phyloP scores from a whole-genome alignment of 2,888 invertebrate species.

The Napeogenes sylphis region DNA sequence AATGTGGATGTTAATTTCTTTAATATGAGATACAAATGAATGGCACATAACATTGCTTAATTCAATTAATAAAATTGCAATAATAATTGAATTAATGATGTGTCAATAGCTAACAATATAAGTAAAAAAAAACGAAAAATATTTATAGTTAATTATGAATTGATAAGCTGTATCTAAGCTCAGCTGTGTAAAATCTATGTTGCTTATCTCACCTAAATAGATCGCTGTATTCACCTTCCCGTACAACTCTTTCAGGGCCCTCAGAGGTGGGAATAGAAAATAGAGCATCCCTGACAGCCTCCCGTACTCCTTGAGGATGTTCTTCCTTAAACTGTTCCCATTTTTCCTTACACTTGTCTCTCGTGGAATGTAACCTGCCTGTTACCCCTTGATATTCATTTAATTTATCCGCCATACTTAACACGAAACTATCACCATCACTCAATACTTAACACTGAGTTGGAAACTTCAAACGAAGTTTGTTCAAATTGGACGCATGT shows the following conservation, averaged over 20 bases:
- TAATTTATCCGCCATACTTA: slow-evolving; percentile 84
- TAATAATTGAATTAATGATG: too few relatives aligned
- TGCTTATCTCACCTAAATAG: slow-evolving; percentile 53
- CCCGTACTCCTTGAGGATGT: slow-evolving; percentile 74
- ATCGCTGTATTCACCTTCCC: slow-evolving; percentile 63
- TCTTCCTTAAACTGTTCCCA: slow-evolving; percentile 80
- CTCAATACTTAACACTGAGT: background rate
- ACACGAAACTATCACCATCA: background rate
- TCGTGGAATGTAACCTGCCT: slow-evolving; percentile 82
- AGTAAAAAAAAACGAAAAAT: background rate
- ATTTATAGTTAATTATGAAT: background rate
- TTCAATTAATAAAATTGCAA: too few relatives aligned
- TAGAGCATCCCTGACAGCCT: slow-evolving; percentile 66
- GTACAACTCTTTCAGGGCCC: slow-evolving; percentile 56
- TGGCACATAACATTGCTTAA: too few relatives aligned
- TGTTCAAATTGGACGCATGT: slow-evolving; percentile 12
- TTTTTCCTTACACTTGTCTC: slow-evolving; percentile 81
- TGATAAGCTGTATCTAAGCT: background rate
- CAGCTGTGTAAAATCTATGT: background rate
- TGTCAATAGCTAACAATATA: too few relatives aligned
- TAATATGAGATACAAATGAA: too few relatives aligned
- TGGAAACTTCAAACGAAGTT: background rate
- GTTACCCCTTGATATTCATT: slow-evolving; percentile 87
- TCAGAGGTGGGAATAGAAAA: slow-evolving; percentile 67
- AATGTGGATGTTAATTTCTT: too few relatives aligned